A percentile compares a stretch with the other conserved stretches of the same genome.
phyloP scores from a whole-genome alignment of 2,113 vertebrate genomes.

The Dipodomys spectabilis region DNA sequence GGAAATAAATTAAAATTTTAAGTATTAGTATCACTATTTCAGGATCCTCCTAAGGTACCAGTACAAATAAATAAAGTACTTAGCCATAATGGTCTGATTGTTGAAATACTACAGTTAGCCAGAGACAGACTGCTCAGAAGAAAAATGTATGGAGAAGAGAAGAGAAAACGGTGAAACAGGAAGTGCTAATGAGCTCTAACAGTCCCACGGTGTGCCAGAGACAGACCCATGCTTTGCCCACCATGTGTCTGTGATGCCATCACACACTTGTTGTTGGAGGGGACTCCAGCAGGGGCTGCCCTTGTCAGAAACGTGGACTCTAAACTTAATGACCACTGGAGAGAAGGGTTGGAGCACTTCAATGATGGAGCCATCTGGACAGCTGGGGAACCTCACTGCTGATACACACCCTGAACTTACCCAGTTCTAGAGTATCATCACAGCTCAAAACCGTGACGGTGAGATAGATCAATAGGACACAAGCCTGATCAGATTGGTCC shows the following conservation, averaged over 20 bases:
- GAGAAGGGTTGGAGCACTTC: background rate
- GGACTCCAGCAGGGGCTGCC: background rate
- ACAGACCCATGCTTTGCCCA: background rate
- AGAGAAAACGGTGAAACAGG: background rate
- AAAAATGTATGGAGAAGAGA: background rate
- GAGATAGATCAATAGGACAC: background rate
- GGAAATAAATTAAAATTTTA: background rate
- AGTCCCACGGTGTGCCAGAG: background rate
- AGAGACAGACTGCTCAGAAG: conserved; percentile 1
- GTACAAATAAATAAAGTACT: background rate
- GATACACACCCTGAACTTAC: too few relatives aligned
- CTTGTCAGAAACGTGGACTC: background rate
- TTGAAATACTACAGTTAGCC: background rate
- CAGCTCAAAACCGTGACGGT: background rate
- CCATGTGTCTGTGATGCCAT: background rate
- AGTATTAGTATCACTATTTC: background rate
- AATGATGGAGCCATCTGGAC: too few relatives aligned
- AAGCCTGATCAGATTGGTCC: background rate
- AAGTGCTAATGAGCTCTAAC: background rate
- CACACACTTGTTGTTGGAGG: background rate
- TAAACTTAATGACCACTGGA: background rate
- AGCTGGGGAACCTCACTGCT: background rate
- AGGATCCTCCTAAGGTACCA: background rate
- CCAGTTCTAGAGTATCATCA: background rate
- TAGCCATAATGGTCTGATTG: background rate